A percentile compares a stretch with the other conserved stretches of the same genome.
phyloP scores from a whole-genome alignment of 1,140 invertebrate species.

The Maniola jurtina region DNA sequence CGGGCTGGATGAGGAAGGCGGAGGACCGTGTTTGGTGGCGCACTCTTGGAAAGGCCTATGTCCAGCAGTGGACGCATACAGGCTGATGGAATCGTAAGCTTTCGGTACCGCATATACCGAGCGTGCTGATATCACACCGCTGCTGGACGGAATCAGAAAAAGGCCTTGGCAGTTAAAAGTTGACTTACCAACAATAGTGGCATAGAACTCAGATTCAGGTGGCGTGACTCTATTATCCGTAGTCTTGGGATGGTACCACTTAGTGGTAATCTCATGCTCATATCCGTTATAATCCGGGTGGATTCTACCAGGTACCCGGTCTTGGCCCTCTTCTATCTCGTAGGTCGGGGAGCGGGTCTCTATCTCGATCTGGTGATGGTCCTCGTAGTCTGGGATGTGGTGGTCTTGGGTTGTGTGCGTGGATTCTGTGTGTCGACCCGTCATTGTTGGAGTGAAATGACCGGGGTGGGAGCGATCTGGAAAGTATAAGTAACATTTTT shows the following conservation, averaged over 20 bases:
- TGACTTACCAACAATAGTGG: constrained; percentile 70
- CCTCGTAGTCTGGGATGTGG: constrained; percentile 63
- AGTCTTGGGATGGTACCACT: constrained; percentile 62
- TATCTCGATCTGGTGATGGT: constrained; percentile 53
- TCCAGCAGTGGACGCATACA: no score
- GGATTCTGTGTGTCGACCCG: constrained; percentile 44
- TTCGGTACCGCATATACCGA: no score
- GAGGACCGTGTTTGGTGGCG: no score
- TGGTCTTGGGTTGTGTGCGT: constrained; percentile 63
- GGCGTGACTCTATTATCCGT: constrained; percentile 43
- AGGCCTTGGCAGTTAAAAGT: no score
- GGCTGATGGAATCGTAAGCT: no score
- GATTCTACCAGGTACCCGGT: constrained; percentile 35
- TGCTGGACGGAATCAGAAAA: no score
- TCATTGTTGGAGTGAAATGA: constrained; percentile 58
- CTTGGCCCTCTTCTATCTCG: constrained; percentile 43
- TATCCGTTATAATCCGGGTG: constrained; percentile 61
- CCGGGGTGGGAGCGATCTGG: constrained; percentile 58
- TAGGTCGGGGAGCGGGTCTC: constrained; percentile 55
- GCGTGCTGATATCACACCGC: no score
- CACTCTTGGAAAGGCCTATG: no score
- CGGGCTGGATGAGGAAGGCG: no score
- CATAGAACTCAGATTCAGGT: constrained; percentile 43
- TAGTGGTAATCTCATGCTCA: constrained; percentile 62
- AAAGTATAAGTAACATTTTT: background rate